Base-by-base conservation (phyloP, 2,113 vertebrate genomes). In the Percopsis transmontana region DNA sequence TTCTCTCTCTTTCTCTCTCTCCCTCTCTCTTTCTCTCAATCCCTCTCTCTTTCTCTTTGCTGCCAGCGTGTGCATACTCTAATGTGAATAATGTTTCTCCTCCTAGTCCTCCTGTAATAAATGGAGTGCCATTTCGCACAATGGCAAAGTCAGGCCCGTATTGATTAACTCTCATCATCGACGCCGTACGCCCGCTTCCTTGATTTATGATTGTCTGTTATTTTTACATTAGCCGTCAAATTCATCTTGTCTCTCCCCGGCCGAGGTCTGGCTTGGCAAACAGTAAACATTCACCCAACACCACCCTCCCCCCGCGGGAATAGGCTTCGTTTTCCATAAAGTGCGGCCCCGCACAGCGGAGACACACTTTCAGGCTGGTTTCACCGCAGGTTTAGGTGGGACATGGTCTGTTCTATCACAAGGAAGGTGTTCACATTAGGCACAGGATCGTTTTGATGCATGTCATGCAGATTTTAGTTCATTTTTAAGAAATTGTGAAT, bases 121-220 rank as follows among this genome's bases (percentile, higher is more conserved):
- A 96, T 96, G 94, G 92, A 94, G 91, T 95, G 93, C 94, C 94
- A 94, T 94, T 94, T 94, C 90, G 70, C 94, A 96, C 95, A 95
- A 95, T 94, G 94, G 94, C 93, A 90, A 93, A 95, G 94, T 95
- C 93, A 94, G 93, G 92, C 90, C 89, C 83, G 93, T 95, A 96
- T 96, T 95, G 95, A 96, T 96, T 95, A 96, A 93, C 95, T 95
- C 94, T 96, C 95, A 95, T 94, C 94, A 93, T 89, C 88, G 92
- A 93, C 91, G 94, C 94, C 88, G 92, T 83, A 93, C 91, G 91
- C 93, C 93, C 89, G 91, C 92, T 94, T 94, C 92, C 87, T 91
- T 95, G 94, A 95, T 94, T 88, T 94, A 96, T 93, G 91, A 94
- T 93, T 92, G 87, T 92, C 93, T 94, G 92, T 95, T 94, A 95